Base-by-base conservation (phyloP, 2,113 vertebrate genomes). In the Sinosuthora webbiana region DNA sequence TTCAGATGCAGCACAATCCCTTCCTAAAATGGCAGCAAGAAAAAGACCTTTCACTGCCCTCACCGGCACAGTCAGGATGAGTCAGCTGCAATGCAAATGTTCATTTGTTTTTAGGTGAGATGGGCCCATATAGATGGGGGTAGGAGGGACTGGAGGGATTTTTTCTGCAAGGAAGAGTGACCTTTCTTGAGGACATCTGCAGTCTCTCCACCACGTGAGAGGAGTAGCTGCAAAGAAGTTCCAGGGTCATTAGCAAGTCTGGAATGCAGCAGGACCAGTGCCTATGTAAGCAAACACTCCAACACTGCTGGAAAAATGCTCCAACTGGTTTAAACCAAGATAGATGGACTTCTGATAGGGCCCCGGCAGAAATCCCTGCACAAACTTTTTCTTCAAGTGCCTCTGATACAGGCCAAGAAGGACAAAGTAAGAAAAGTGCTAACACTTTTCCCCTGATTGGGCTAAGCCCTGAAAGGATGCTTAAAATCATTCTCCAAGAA, bases 201-300 rank as follows among this genome's bases (percentile, higher is more conserved):
- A 96, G 83, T 44, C 80, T 78, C 84, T 83, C 37, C 0, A 4
- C 53, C 94, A 89, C 31, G 28, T 77, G 85, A 96, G 90, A 85
- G 52, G 77, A 91, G 88, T 90, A 91, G 92, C 94, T 75, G 94
- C 75, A 94, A 89, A 91, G 94, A 96, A 91, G 96, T 96, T 96
- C 93, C 92, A 75, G 97, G 96, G 75, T 94, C 95, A 90, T 96
- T 95, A 98, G 97, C 50, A 83, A 98, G 97, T 96, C 98, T 97
- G 96, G 95, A 97, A 97, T 97, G 98, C 95, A 94, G 95, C 63
- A 94, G 8, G 9, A 96, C 96, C 64, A 8, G 86, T 63, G 63
- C 75, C 11, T 28, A 79, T 3, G 1, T 64, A 90, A 91, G 60
- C 1, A 0, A 84, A 81, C 57, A 53, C 77, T 78, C 13, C 47